A percentile compares a stretch with the other conserved stretches of the same genome.
Conservation (phyloP, 2,888 invertebrate species). For the Archaeoteleia sp. region DNA sequence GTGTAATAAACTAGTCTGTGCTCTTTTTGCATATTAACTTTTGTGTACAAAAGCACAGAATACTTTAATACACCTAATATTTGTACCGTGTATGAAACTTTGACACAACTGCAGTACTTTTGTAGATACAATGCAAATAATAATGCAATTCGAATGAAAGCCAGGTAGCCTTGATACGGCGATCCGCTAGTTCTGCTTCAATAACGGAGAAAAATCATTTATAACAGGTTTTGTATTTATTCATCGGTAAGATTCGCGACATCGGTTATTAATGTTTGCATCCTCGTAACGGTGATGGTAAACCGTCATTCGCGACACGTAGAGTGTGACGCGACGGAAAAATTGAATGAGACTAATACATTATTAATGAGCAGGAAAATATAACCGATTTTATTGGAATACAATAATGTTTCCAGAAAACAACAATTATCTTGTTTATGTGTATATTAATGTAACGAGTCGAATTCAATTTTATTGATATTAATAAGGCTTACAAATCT, state of each 20-base stretch:
- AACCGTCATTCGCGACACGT: slow-evolving; percentile 1
- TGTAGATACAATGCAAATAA: neutral
- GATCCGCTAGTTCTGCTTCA: slow-evolving; percentile 7
- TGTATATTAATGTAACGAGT: no score
- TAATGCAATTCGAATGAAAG: neutral
- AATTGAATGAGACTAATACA: neutral
- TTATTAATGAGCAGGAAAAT: neutral
- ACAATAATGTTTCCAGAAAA: no score
- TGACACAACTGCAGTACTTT: neutral
- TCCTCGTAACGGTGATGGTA: slow-evolving; percentile 10
- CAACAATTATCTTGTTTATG: no score
- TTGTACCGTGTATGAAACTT: no score
- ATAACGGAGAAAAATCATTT: slow-evolving; percentile 7
- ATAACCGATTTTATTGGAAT: neutral
- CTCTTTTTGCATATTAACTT: no score
- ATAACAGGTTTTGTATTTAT: slow-evolving; percentile 11
- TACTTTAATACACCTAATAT: slow-evolving; percentile 21
- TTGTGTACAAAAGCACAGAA: no score
- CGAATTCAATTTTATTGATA: no score
- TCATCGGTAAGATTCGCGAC: slow-evolving; percentile 10
- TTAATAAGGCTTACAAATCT: neutral
- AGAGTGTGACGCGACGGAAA: neutral
- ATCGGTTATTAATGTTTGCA: slow-evolving; percentile 15
- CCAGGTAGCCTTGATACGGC: slow-evolving; percentile 7
- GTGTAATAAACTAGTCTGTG: no score